Evolutionary conservation across 2,888 invertebrate genomes (phyloP).

Genomic region (Meliscaeva auricollis): DNA sequence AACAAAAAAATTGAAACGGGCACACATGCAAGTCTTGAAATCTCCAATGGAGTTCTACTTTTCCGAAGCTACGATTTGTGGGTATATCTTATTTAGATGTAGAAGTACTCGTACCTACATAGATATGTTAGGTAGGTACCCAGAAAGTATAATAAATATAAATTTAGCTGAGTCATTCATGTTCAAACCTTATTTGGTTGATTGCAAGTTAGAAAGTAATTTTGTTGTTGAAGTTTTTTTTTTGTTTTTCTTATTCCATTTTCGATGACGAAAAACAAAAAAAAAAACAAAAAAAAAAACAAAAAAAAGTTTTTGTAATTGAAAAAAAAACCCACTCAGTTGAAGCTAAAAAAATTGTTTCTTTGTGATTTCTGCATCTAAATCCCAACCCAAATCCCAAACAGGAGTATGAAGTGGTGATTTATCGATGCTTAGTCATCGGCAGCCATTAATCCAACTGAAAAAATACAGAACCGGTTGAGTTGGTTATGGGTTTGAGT

Average conservation of each 20-base stretch:
- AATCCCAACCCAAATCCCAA: background rate
- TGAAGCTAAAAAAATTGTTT: conserved; percentile 1
- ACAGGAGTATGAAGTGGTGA: conserved; percentile 12
- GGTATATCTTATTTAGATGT: conserved; percentile 28
- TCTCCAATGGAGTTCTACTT: conserved; percentile 48
- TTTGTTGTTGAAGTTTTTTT: background rate
- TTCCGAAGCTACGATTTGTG: conserved; percentile 10
- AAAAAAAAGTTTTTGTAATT: conserved; percentile 26
- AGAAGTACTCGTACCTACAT: too few relatives aligned
- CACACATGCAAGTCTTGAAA: conserved; percentile 42
- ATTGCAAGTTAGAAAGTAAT: conserved; percentile 59
- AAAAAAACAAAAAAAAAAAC: conserved; percentile 36
- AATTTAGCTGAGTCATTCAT: conserved; percentile 47
- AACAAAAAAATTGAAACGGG: conserved; percentile 17
- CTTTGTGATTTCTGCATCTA: conserved; percentile 30
- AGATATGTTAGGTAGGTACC: too few relatives aligned
- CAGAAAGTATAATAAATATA: background rate
- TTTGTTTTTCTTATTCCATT: background rate
- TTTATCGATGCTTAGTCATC: conserved; percentile 47
- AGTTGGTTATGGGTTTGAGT: conserved; percentile 25
- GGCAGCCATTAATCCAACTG: conserved; percentile 11
- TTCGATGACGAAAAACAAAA: conserved; percentile 23
- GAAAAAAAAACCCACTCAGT: conserved; percentile 39
- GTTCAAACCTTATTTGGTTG: conserved; percentile 36
- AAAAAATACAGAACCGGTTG: conserved; percentile 40